Base-by-base conservation (phyloP, 2,888 invertebrate genomes). In the Oegoconia quadripuncta region DNA sequence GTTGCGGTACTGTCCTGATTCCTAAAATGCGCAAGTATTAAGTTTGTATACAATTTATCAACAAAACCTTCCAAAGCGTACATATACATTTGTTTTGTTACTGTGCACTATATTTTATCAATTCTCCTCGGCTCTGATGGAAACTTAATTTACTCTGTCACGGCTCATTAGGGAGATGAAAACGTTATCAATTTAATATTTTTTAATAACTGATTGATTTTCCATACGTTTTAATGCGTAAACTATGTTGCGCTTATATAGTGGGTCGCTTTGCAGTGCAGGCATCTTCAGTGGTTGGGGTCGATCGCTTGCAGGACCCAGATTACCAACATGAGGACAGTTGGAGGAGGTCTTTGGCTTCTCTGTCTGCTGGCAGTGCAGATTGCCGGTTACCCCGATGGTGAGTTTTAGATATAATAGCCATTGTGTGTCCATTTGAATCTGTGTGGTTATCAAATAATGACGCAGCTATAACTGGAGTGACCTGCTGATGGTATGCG, bases 181-280 rank as follows among this genome's bases (percentile, higher is more conserved):
- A 51, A 62, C 52, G 44, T 54, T 61, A 60, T 58, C 52, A 50
- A 60, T 60, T 63, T 55, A 52, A 56, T 51, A 35, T 48, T 57
- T 66, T 74, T 72, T 76, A 77, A 76, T 75, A 63, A 39, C 48
- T 34, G 79, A 83, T 82, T 60, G 70, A 83, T 84, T 79, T 9
- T 46, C 8, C 26, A 59, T 51, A 60, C 56, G 22, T 70, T 56
- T 81, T 60, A 72, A 66, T 54, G 72, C 78, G 78, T 75, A 50
- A 43, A 62, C 22, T 17, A 9, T 16, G 34, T 42, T 39, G 33
- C 30, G 59, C 64, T 70, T 83, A 83, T 64, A 83, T 73, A 74
- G 54, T 11, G 39, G 28, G 8, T 16, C 22, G 12, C 30, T n/a
- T 8, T 34, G n/a, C 4, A 1, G 20, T 6, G 11, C 1, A 1